Evolutionary conservation across 2,888 invertebrate genomes (phyloP), one percentile per base, ranked within the genome.

Genomic region (Thera britannica): DNA sequence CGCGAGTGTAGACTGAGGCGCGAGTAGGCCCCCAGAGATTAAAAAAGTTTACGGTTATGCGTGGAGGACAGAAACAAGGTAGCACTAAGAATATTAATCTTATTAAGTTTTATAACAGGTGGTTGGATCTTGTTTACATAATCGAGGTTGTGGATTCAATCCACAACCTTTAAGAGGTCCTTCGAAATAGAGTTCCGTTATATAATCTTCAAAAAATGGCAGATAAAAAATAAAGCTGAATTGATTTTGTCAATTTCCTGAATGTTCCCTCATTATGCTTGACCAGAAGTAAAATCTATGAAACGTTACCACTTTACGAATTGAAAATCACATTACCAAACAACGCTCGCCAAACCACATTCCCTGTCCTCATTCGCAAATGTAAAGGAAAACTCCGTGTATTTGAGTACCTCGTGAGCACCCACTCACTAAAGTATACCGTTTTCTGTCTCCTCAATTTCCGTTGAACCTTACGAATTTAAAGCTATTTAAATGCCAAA

Each of bases 401-500:
- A 54, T 65, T 65, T 55, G 58, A 65, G 58, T 55, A 68, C 64
- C 44, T 46, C 6, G 6, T 38, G 44, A 46, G 44, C 9, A 46
- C 9, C 57, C 61, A 68, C 68, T 58, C 6, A 58, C 60, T 61
- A 65, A 65, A 65, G 61, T 68, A 58, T 58, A 64, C 61, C 52
- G 60, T 57, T 48, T 62, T 68, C 67, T 52, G 54, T 63, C 54
- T 66, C 49, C 60, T 67, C 66, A 60, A 70, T 64, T 67, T 65
- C 55, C 62, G 44, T 38, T 66, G 72, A 71, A 66, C 73, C 68
- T 73, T 67, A 70, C 72, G 73, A 71, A 72, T 70, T 60, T 62
- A 67, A 75, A 68, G 71, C 59, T 58, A 65, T 71, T 70, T 70
- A 72, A 73, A 75, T 64, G 66, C 70, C 59, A 66, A 67, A 71